Conservation (phyloP, 2,888 invertebrate genomes). For the Morpho achilles region DNA sequence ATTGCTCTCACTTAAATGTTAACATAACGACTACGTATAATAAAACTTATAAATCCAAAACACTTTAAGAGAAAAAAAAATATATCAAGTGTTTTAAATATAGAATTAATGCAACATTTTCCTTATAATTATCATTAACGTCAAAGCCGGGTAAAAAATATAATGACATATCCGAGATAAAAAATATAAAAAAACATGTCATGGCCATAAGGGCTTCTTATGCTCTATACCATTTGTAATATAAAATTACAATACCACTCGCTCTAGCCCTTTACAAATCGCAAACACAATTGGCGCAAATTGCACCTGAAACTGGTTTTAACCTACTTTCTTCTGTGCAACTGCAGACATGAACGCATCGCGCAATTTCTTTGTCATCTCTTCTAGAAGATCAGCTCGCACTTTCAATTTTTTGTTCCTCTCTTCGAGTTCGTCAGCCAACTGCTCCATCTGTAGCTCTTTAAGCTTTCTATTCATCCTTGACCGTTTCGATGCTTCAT, state of each 20-base stretch:
- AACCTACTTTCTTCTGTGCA: conserved; percentile 67
- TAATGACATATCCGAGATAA: conserved; percentile 24
- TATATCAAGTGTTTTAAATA: conserved; percentile 25
- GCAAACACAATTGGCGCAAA: conserved; percentile 24
- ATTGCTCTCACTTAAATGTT: not conserved
- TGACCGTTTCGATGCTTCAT: conserved; percentile 87
- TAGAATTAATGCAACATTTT: conserved; percentile 24
- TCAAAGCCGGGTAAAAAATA: conserved; percentile 25
- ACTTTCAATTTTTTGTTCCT: conserved; percentile 82
- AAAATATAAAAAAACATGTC: conserved; percentile 6
- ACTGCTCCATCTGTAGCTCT: conserved; percentile 73
- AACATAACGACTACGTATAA: not conserved
- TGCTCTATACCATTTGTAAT: not conserved
- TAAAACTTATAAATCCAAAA: conserved; percentile 27
- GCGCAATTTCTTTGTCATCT: conserved; percentile 82
- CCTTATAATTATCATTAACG: conserved; percentile 24
- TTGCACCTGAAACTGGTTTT: conserved; percentile 19
- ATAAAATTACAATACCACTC: conserved; percentile 2
- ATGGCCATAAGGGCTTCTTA: not conserved
- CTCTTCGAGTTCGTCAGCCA: conserved; percentile 77
- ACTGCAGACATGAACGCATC: conserved; percentile 83
- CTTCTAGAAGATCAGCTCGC: conserved; percentile 83
- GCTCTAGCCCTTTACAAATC: conserved; percentile 19
- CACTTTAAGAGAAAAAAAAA: conserved; percentile 23
- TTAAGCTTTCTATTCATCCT: conserved; percentile 84